Evolutionary conservation across 2,888 invertebrate species (phyloP).

Genomic region (Pseudococcus longispinus): DNA sequence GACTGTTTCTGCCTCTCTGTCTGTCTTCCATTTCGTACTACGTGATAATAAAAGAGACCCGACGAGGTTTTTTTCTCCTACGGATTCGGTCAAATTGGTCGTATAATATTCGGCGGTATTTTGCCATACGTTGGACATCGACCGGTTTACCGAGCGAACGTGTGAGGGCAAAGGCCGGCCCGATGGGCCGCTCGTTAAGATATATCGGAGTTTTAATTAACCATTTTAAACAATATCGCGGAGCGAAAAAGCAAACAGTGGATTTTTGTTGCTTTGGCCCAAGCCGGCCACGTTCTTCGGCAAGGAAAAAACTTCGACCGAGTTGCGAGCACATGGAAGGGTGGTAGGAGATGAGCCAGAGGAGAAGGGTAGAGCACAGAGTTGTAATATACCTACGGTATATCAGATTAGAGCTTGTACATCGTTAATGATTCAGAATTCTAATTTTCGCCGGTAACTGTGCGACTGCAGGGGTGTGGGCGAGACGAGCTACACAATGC

Average conservation of each 20-base stretch:
- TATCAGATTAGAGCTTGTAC: constrained; percentile 19
- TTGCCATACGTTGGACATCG: background rate
- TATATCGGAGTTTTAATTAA: constrained; percentile 19
- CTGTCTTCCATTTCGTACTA: background rate
- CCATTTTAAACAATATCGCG: constrained; percentile 18
- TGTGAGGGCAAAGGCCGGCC: background rate
- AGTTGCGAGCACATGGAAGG: too few relatives aligned
- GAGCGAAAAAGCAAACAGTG: background rate
- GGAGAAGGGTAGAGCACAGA: background rate
- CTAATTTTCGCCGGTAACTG: background rate
- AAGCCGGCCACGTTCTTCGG: background rate
- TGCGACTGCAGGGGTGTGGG: background rate
- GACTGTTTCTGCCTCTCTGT: background rate
- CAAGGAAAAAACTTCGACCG: background rate
- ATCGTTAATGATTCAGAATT: constrained; percentile 26
- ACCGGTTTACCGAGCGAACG: background rate
- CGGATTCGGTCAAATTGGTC: background rate
- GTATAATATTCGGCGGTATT: background rate
- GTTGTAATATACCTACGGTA: background rate
- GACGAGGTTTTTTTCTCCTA: background rate
- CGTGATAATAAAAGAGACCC: background rate
- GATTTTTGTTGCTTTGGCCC: background rate
- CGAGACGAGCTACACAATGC: background rate
- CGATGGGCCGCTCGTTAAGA: background rate
- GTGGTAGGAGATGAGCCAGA: background rate